Base-by-base conservation (phyloP, 2,888 invertebrate genomes). In the Philhelius pedissequus region DNA sequence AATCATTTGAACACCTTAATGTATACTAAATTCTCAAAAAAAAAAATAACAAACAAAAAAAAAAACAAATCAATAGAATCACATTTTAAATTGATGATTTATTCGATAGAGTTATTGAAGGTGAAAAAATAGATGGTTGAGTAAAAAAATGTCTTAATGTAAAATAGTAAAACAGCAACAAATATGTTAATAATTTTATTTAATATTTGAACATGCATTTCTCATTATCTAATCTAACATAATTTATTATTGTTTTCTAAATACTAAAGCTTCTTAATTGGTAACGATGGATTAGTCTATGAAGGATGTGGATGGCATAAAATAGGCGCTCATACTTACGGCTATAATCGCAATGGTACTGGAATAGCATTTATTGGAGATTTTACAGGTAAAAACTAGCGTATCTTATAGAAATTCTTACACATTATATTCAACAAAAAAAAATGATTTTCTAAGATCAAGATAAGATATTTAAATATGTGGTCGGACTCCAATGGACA, bases 221-320 rank as follows among this genome's bases (percentile, higher is more conserved):
- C 25, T 3, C 25, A 25, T 25, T 25, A 25, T 25, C 4, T 5
- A 25, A n/a, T n/a, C n/a, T n/a, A n/a, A n/a, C n/a, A n/a, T n/a
- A n/a, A n/a, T 43, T 48, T 48, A 13, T 50, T 15, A 4, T 27
- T 52, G 1, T 3, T 60, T 45, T 54, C 6, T 48, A 0, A 60
- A 56, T 75, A 18, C 64, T 4, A 9, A 6, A 94, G 94, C 54
- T 94, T 94, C 86, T 87, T 94, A 80, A 92, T 95, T 69, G 94
- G 94, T 6, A 93, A 93, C 30, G 94, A 94, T 88, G 94, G 94
- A 5, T 92, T 93, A 35, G 91, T 95, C 9, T 95, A 94, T 87
- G 94, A 95, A 90, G 95, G 94, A 1, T 89, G 92, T 1, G 95
- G 95, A 1, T 95, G 95, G 95, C 91, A 93, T 5, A 92, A 92